Evolutionary conservation across 2,113 vertebrate genomes (phyloP).

Genomic region (Perognathus longimembris): DNA sequence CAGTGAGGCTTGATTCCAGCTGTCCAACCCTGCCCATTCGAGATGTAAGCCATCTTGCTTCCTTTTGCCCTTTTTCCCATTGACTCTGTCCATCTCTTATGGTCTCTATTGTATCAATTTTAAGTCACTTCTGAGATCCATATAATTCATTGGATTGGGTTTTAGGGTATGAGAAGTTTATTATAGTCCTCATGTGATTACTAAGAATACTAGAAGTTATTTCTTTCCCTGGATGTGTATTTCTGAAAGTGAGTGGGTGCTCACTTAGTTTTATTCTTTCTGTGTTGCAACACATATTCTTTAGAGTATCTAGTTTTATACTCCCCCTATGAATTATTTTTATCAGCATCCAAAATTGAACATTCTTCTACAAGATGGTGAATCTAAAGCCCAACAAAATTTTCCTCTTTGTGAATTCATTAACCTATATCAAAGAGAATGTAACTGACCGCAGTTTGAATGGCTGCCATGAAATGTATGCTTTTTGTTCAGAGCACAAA

Average conservation of each 20-base stretch:
- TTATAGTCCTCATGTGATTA: background rate
- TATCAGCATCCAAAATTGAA: background rate
- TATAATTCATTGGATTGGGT: background rate
- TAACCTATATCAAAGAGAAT: background rate
- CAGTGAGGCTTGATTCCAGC: too few species aligned
- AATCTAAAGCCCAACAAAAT: constrained; percentile 10
- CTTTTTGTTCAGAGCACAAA: background rate
- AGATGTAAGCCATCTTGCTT: too few species aligned
- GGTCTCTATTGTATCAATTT: background rate
- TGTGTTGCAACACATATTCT: background rate
- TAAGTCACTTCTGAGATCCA: background rate
- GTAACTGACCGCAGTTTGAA: background rate
- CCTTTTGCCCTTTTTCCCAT: too few species aligned
- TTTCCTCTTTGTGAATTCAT: background rate
- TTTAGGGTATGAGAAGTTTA: background rate
- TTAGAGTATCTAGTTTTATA: constrained; percentile 34
- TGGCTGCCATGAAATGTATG: background rate
- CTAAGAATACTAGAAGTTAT: background rate
- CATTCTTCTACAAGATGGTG: background rate
- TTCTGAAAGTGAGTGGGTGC: constrained; percentile 17
- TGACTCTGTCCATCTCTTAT: background rate
- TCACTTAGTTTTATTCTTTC: background rate
- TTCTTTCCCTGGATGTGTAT: constrained; percentile 6
- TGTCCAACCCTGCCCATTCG: too few species aligned
- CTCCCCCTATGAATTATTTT: background rate